These are phyloP conservation scores for Drosophila persimilis DNA, from an alignment of 1,140 invertebrate species.

Conservation along the genomic window DNA sequence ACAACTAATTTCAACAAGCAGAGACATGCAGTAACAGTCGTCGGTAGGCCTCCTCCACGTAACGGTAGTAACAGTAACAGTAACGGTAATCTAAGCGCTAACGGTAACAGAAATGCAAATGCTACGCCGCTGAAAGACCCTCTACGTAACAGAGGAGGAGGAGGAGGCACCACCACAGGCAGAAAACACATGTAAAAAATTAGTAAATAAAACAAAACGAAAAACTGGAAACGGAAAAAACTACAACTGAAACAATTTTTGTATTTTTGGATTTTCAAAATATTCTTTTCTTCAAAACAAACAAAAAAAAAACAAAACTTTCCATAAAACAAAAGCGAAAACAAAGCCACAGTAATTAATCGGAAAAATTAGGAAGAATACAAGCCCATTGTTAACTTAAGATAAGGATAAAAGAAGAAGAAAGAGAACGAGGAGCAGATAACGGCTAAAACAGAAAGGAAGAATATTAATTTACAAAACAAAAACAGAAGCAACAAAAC, in stretches of 20 bases:
- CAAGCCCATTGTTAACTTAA: conserved; percentile 60
- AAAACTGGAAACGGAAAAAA: no score
- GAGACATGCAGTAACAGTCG: conserved; percentile 39
- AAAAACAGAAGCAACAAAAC: conserved; percentile 54
- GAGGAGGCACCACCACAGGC: conserved; percentile 10
- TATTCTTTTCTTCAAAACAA: conserved; percentile 35
- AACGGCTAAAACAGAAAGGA: conserved; percentile 3
- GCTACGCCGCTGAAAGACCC: conserved; percentile 30
- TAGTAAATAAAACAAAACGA: conserved; percentile 3
- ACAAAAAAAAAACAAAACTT: conserved; percentile 11
- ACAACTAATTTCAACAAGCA: conserved; percentile 55
- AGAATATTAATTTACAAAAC: conserved; percentile 40
- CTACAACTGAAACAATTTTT: no score
- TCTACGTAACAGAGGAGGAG: conserved; percentile 33
- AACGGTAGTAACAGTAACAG: conserved; percentile 47
- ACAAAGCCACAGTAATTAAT: conserved; percentile 67
- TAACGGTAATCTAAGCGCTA: conserved; percentile 38
- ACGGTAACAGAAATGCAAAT: conserved; percentile 41
- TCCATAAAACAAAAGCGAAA: conserved; percentile 36
- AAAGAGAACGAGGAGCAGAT: neutral
- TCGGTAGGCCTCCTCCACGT: conserved; percentile 24
- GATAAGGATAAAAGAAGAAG: conserved; percentile 21
- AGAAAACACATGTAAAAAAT: conserved; percentile 35
- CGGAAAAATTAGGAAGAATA: conserved; percentile 37
- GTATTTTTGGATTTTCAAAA: conserved; percentile 3